Percentiles rank a stretch among this genome's conserved stretches.
phyloP scores from a whole-genome alignment of 1,140 invertebrate species.

The Penaeus indicus region DNA sequence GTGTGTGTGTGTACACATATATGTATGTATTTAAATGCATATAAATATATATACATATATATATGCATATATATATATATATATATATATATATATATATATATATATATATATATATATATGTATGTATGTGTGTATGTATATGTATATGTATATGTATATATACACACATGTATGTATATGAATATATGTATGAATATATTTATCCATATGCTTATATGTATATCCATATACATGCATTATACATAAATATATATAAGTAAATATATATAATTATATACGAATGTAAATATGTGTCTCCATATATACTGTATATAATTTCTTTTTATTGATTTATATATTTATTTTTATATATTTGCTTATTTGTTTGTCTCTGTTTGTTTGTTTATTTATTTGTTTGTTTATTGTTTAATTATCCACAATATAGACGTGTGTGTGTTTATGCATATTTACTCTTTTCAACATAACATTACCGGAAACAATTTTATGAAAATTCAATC shows the following conservation, averaged over 20 bases:
- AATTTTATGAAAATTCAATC: too few species aligned
- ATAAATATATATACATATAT: background rate
- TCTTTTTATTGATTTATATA: background rate
- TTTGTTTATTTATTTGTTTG: too few species aligned
- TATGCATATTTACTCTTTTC: too few species aligned
- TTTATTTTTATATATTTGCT: background rate
- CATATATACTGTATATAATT: background rate
- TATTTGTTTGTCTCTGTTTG: too few species aligned
- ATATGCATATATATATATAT: background rate
- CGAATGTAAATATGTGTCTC: background rate
- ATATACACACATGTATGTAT: background rate
- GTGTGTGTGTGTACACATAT: background rate
- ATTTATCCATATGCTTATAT: background rate
- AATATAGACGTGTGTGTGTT: too few species aligned
- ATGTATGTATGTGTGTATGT: background rate
- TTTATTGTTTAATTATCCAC: too few species aligned
- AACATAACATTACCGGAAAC: too few species aligned
- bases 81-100: background rate
- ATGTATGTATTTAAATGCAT: background rate
- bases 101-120: conserved; percentile 7
- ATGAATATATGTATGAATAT: background rate
- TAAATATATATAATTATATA: conserved; percentile 7
- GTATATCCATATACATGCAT: background rate
- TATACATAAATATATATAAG: background rate
- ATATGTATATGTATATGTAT: background rate